Evolutionary conservation across 2,113 vertebrate genomes (phyloP).

Genomic region (Myrmecophaga tridactyla): DNA sequence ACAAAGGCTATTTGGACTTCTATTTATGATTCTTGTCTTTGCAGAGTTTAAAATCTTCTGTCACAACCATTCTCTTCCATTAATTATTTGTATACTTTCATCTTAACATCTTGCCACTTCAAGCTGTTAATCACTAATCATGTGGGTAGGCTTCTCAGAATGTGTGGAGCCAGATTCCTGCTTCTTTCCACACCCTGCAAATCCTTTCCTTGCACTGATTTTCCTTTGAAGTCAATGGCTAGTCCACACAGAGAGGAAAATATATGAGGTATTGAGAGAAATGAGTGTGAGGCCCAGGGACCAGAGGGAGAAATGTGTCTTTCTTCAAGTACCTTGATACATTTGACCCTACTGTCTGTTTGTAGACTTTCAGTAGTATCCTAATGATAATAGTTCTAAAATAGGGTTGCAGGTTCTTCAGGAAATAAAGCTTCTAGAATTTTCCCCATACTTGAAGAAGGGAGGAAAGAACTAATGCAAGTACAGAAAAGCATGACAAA

Average conservation of each 20-base stretch:
- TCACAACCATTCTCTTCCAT: constrained; percentile 24
- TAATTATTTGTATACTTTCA: constrained; percentile 69
- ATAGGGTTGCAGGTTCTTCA: constrained; percentile 30
- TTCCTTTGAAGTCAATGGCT: constrained; percentile 76
- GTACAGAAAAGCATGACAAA: constrained; percentile 49
- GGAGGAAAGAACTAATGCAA: constrained; percentile 27
- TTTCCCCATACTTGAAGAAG: constrained; percentile 36
- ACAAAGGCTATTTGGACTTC: neutral
- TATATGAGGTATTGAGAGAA: constrained; percentile 81
- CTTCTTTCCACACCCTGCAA: constrained; percentile 75
- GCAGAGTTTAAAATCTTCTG: constrained; percentile 4
- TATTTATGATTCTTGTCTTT: constrained; percentile 13
- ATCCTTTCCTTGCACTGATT: constrained; percentile 64
- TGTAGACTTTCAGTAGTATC: constrained; percentile 59
- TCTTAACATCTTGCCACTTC: constrained; percentile 68
- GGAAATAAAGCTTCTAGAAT: constrained; percentile 44
- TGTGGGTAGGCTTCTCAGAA: constrained; percentile 55
- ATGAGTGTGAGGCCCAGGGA: constrained; percentile 58
- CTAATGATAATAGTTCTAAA: constrained; percentile 54
- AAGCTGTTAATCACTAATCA: constrained; percentile 70
- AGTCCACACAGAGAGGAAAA: constrained; percentile 72
- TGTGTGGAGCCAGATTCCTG: constrained; percentile 57
- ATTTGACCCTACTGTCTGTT: constrained; percentile 68
- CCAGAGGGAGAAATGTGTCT: constrained; percentile 72
- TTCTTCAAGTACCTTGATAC: constrained; percentile 71